Conservation (phyloP, 2,888 invertebrate genomes). For the Arrhopalites spinosus region DNA sequence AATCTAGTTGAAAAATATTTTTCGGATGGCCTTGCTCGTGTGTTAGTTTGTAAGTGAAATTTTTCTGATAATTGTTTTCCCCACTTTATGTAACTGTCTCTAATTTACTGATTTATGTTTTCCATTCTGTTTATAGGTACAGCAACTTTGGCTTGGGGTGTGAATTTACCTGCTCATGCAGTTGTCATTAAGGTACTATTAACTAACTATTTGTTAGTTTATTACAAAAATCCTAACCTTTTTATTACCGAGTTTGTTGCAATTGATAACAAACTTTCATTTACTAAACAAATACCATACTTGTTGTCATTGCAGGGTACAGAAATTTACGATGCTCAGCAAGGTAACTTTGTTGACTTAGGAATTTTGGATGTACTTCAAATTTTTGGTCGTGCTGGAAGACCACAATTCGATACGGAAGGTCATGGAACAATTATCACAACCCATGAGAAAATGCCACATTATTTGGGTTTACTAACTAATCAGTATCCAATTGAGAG, state of each 20-base stretch:
- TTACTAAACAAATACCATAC: not conserved
- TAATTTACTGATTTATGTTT: too few species aligned
- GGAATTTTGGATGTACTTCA: constrained; percentile 99
- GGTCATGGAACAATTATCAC: constrained; percentile 97
- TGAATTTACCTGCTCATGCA: constrained; percentile 97
- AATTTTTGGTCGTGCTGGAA: constrained; percentile 99
- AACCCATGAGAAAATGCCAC: constrained; percentile 84
- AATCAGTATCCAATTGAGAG: constrained; percentile 98
- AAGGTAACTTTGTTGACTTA: constrained; percentile 96
- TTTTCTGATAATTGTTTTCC: too few species aligned
- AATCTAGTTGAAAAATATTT: constrained; percentile 89
- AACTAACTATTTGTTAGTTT: constrained; percentile 95
- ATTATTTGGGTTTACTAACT: constrained; percentile 90
- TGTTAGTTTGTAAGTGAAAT: constrained; percentile 91
- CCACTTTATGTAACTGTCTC: too few species aligned
- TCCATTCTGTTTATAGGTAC: constrained; percentile 97
- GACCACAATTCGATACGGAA: constrained; percentile 94
- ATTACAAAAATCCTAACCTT: constrained; percentile 63
- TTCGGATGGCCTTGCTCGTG: constrained; percentile 81
- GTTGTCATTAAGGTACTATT: constrained; percentile 98
- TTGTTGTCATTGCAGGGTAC: constrained; percentile 68
- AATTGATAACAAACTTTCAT: too few species aligned
- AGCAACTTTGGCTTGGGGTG: constrained; percentile 98
- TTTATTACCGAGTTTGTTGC: too few species aligned
- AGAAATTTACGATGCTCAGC: constrained; percentile 97